A percentile compares a stretch with the other conserved stretches of the same genome.
Evolutionary conservation across 1,140 invertebrate species (phyloP).

Genomic region (Drosophila sp.): DNA sequence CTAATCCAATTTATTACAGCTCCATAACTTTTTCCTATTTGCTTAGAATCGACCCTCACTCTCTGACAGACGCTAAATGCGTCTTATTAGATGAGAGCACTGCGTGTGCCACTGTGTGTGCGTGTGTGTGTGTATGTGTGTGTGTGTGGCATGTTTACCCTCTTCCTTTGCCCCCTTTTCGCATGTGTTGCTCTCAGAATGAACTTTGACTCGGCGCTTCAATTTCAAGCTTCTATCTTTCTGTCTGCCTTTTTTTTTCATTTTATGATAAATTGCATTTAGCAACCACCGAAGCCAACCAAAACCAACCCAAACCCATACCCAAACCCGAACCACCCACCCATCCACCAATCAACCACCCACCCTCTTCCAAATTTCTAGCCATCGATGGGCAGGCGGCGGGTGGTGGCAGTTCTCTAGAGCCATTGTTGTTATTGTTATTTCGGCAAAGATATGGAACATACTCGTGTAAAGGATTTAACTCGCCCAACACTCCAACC

Average conservation of each 20-base stretch:
- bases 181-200: constrained; percentile 19
- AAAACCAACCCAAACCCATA: constrained; percentile 32
- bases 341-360: constrained; percentile 35
- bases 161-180: constrained; percentile 29
- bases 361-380: constrained; percentile 54
- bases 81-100: constrained; percentile 73
- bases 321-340: constrained; percentile 29
- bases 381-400: not conserved
- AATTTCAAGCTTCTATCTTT: constrained; percentile 76
- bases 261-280: constrained; percentile 81
- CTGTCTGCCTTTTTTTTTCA: constrained; percentile 32
- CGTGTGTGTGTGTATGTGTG: constrained; percentile 53
- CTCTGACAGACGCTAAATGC: constrained; percentile 74
- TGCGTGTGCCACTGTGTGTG: constrained; percentile 27
- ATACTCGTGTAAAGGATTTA: constrained; percentile 66
- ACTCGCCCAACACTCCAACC: constrained; percentile 3
- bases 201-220: constrained; percentile 73
- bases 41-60: constrained; percentile 41
- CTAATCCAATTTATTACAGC: constrained; percentile 83
- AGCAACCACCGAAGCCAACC: constrained; percentile 67
- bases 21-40: constrained; percentile 82
- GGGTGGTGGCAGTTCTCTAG: constrained; percentile 31
- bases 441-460: constrained; percentile 49
- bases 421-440: constrained; percentile 60
- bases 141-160: constrained; percentile 72